These are phyloP conservation scores for Heteromormyrus szaboi DNA, from an alignment of 2,797 vertebrate species.

Conservation along the genomic window DNA sequence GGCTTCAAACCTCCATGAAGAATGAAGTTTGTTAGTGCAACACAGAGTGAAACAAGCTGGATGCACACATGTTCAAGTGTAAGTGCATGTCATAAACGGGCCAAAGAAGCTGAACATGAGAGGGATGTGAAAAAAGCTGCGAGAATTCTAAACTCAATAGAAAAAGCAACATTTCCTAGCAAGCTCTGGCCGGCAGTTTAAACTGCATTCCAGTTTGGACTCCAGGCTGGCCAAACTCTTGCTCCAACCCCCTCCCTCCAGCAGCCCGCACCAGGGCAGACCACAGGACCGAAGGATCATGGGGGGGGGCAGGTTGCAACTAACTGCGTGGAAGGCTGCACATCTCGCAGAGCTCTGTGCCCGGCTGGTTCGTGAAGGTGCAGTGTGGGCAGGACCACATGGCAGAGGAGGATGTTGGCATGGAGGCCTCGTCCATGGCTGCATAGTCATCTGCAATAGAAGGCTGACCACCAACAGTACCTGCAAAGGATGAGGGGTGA, in stretches of 20 bases:
- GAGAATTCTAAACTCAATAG: neutral
- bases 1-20: neutral
- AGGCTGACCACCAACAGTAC: slow-evolving; percentile 82
- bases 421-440: slow-evolving; percentile 69
- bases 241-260: neutral
- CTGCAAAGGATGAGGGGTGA: slow-evolving; percentile 49
- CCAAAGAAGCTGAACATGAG: neutral
- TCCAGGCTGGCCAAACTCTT: neutral
- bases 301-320: neutral
- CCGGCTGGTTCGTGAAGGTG: slow-evolving; percentile 98
- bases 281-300: neutral
- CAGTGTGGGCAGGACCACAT: slow-evolving; percentile 98
- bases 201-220: neutral
- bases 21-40: neutral
- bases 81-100: neutral
- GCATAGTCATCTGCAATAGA: slow-evolving; percentile 79
- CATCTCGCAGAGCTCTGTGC: slow-evolving; percentile 96
- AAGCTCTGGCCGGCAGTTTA: neutral
- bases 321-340: slow-evolving; percentile 93
- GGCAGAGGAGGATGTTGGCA: slow-evolving; percentile 62
- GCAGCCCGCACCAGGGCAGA: neutral
- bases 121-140: neutral
- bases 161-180: neutral
- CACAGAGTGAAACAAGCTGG: neutral
- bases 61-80: neutral